Conservation (phyloP, 2,888 invertebrate species). For the Meloe dianella region DNA sequence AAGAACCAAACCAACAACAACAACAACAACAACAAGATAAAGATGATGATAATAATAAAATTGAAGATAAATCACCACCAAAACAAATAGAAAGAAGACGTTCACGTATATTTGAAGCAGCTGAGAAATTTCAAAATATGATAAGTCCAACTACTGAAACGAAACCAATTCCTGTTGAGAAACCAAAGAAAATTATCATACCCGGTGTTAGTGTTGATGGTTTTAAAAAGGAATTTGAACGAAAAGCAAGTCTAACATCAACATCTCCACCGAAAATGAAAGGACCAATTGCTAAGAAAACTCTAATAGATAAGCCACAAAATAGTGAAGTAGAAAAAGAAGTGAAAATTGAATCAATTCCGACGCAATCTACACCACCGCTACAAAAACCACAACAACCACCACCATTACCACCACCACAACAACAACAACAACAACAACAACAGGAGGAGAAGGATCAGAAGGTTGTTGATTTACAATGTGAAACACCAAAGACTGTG, state of each 20-base stretch:
- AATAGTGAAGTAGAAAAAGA: slow-evolving; percentile 22
- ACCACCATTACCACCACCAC: slow-evolving; percentile 1
- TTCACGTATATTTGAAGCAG: slow-evolving; percentile 73
- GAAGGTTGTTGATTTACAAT: slow-evolving; percentile 14
- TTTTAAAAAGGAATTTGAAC: slow-evolving; percentile 85
- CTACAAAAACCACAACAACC: slow-evolving; percentile 28
- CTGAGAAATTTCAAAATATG: slow-evolving; percentile 72
- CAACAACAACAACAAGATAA: slow-evolving; percentile 39
- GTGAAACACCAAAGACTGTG: slow-evolving; percentile 40
- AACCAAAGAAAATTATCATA: slow-evolving; percentile 82
- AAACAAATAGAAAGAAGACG: slow-evolving; percentile 67
- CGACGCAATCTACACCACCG: background rate
- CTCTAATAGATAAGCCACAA: slow-evolving; percentile 41
- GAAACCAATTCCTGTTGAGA: slow-evolving; percentile 56
- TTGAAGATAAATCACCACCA: slow-evolving; percentile 45
- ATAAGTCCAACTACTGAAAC: slow-evolving; percentile 53
- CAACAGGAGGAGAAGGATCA: slow-evolving; percentile 33
- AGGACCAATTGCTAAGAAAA: slow-evolving; percentile 42
- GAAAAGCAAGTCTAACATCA: slow-evolving; percentile 71
- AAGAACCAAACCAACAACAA: slow-evolving; percentile 36
- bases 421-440: slow-evolving; percentile 27
- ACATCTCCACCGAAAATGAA: slow-evolving; percentile 55
- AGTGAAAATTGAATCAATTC: slow-evolving; percentile 44
- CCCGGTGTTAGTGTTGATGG: slow-evolving; percentile 84
- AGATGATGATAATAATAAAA: slow-evolving; percentile 40